Conservation (phyloP, 2,797 vertebrate species). For the Nyctibius grandis region DNA sequence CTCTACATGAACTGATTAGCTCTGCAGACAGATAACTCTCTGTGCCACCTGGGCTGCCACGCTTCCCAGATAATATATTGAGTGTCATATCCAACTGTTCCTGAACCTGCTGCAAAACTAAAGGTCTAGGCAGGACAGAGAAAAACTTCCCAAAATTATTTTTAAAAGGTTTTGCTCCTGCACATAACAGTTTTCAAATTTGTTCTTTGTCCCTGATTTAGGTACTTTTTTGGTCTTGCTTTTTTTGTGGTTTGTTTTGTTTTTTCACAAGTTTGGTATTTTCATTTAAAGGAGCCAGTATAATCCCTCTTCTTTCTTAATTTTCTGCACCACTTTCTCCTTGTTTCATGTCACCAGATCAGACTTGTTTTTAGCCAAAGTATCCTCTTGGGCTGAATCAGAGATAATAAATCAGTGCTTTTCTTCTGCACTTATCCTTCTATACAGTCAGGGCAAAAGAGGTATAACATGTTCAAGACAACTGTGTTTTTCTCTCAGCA, state of each 20-base stretch:
- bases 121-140: not conserved
- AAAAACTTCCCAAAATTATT: not conserved
- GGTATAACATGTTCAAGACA: not conserved
- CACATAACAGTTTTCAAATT: not conserved
- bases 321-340: not conserved
- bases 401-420: not conserved
- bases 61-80: not conserved
- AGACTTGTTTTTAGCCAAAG: not conserved
- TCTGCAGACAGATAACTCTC: not conserved
- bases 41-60: not conserved
- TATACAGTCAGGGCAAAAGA: not conserved
- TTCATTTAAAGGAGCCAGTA: not conserved
- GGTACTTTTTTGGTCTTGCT: fast-evolving
- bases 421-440: not conserved
- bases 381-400: not conserved
- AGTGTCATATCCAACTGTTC: not conserved
- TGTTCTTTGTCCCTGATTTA: not conserved
- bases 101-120: not conserved
- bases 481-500: not conserved
- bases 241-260: not conserved
- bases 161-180: not conserved
- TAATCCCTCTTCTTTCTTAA: not conserved
- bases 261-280: not conserved
- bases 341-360: not conserved
- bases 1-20: not conserved